A percentile compares a stretch with the other conserved stretches of the same genome.
Evolutionary conservation across 2,888 invertebrate species (phyloP).

Genomic region (Orgyia antiqua): DNA sequence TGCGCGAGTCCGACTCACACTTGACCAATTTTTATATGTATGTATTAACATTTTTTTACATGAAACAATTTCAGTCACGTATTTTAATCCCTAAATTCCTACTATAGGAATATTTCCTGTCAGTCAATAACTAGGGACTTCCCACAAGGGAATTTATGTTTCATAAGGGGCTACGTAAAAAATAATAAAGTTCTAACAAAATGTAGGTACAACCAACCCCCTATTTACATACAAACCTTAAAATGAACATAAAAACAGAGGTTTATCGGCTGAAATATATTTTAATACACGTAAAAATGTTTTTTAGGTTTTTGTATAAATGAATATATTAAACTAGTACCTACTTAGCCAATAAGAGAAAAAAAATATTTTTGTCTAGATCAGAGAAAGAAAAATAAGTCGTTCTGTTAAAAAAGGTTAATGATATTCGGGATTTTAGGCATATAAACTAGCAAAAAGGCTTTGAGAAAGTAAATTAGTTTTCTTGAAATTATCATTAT

Average conservation of each 20-base stretch:
- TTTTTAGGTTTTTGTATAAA: constrained; percentile 12
- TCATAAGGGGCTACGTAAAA: constrained; percentile 27
- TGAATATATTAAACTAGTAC: constrained; percentile 1
- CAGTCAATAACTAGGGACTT: constrained; percentile 36
- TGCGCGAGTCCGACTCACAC: too few relatives aligned
- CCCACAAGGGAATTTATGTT: constrained; percentile 34
- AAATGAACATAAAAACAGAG: constrained; percentile 27
- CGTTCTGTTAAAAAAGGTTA: too few relatives aligned
- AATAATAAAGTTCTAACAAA: constrained; percentile 35
- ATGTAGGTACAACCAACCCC: constrained; percentile 20
- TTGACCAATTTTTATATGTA: too few relatives aligned
- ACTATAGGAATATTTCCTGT: constrained; percentile 30
- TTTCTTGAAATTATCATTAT: too few relatives aligned
- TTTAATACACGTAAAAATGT: constrained; percentile 24
- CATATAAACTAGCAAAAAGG: too few relatives aligned
- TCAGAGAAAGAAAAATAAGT: background rate
- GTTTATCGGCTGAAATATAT: constrained; percentile 23
- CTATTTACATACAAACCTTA: constrained; percentile 28
- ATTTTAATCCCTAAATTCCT: constrained; percentile 16
- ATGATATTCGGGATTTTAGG: too few relatives aligned
- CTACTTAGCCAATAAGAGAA: background rate
- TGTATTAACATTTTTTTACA: too few relatives aligned
- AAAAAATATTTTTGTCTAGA: background rate
- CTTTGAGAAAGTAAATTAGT: too few relatives aligned
- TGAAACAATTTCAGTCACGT: constrained; percentile 4